Evolutionary conservation across 2,888 invertebrate species (phyloP).

Genomic region (Pristionchus entomophagus): DNA sequence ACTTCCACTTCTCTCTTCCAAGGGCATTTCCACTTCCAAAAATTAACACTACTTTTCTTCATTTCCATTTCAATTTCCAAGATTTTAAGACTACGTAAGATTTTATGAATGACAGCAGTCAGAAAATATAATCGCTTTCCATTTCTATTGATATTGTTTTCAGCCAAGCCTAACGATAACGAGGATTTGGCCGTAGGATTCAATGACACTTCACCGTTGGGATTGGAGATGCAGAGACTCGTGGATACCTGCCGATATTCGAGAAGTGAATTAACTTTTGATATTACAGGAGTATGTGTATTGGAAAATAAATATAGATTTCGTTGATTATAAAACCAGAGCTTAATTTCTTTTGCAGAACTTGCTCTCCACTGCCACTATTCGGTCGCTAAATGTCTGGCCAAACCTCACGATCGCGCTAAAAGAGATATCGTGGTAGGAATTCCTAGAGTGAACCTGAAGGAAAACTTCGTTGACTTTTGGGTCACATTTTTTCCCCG

Average conservation of each 20-base stretch:
- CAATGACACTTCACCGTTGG: background rate
- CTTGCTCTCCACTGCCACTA: background rate
- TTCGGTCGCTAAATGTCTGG: background rate
- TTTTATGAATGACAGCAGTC: too few relatives aligned
- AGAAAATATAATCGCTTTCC: too few relatives aligned
- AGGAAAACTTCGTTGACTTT: too few relatives aligned
- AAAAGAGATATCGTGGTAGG: background rate
- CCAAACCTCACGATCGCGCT: background rate
- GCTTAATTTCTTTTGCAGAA: background rate
- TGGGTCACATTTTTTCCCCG: background rate
- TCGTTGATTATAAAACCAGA: too few relatives aligned
- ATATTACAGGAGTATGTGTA: background rate
- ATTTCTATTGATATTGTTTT: background rate
- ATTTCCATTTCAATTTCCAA: too few relatives aligned
- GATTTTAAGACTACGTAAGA: too few relatives aligned
- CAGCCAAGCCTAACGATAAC: background rate
- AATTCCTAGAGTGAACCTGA: background rate
- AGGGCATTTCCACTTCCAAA: too few relatives aligned
- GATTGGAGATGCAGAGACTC: background rate
- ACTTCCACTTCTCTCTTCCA: too few relatives aligned
- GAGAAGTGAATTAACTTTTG: background rate
- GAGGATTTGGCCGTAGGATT: background rate
- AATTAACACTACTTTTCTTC: too few relatives aligned
- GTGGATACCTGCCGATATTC: background rate
- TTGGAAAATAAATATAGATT: background rate